Evolutionary conservation across 2,888 invertebrate species (phyloP), one percentile per base, ranked within the genome.

Genomic region (Lithophane ornitopus): DNA sequence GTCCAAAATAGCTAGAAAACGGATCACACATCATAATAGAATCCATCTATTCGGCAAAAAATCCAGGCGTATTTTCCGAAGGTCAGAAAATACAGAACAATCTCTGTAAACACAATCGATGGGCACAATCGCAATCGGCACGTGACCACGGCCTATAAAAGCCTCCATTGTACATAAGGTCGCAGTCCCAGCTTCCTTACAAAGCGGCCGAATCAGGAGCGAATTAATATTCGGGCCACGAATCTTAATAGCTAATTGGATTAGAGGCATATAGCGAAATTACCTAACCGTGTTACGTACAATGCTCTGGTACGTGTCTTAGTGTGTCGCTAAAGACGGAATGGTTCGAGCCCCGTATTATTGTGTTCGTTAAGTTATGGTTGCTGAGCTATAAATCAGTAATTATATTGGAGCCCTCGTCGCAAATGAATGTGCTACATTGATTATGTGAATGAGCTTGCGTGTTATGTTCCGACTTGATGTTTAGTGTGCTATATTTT

Each of bases 171-270:
- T 91, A 92, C 91, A 91, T 93, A 94, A 94, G 94, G 93, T 93
- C 92, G 92, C 91, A 85, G 90, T 89, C 85, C 89, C 90, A 89
- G 90, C 87, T 91, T 93, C 93, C 93, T 93, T 92, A 94, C 93
- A 94, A 93, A 93, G 90, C 91, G 92, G 88, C 88, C 89, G 90
- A 92, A 92, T 93, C 93, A 92, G 92, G 89, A 91, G 88, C 87
- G 91, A 94, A 96, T 96, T 96, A 95, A 95, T 96, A 96, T 96
- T 95, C 96, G 92, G 92, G 89, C 92, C 96, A 96, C 96, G 96
- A 93, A 95, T 95, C 96, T 95, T 96, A 96, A 96, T 96, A 96
- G 95, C 95, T 96, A 96, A 96, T 96, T 96, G 96, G 96, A 96
- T 96, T 95, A 96, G 92, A 94, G 93, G 93, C 95, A 95, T 96